Evolutionary conservation across 1,140 invertebrate genomes (phyloP).

Genomic region (Drosophila watanabei): DNA sequence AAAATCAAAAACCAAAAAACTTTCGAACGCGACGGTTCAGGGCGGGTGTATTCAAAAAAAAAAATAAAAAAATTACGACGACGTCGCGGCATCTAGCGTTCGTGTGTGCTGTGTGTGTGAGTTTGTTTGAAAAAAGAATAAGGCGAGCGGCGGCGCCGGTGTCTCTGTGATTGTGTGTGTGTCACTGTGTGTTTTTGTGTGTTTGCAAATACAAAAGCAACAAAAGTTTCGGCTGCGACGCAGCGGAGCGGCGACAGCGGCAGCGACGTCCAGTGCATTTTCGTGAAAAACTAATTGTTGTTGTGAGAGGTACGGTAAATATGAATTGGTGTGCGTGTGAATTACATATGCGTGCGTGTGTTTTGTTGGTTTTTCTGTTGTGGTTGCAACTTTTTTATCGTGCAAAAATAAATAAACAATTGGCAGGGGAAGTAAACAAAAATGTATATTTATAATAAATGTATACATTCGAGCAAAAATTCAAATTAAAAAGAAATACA

Average conservation of each 20-base stretch:
- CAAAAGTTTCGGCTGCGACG: conserved; percentile 28
- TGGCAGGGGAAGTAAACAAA: conserved; percentile 10
- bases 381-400: conserved; percentile 30
- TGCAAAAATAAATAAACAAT: conserved; percentile 15
- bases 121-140: conserved; percentile 56
- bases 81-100: conserved; percentile 1
- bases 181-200: conserved; percentile 29
- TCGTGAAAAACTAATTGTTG: conserved; percentile 51
- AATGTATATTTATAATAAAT: not conserved
- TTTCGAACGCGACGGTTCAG: not conserved
- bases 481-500: not conserved
- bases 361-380: conserved; percentile 34
- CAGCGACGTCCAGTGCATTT: conserved; percentile 58
- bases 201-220: conserved; percentile 58
- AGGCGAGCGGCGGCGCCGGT: conserved; percentile 35
- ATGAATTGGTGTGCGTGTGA: conserved; percentile 13
- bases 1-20: not conserved
- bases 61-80: conserved; percentile 5
- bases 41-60: not conserved
- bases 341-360: conserved; percentile 4
- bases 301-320: conserved; percentile 64
- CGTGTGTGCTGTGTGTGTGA: conserved; percentile 27
- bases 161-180: conserved; percentile 24
- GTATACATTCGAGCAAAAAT: not conserved
- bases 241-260: conserved; percentile 25